These are phyloP conservation scores for Tiliqua scincoides DNA, from an alignment of 2,113 vertebrate genomes.

Conservation along the genomic window DNA sequence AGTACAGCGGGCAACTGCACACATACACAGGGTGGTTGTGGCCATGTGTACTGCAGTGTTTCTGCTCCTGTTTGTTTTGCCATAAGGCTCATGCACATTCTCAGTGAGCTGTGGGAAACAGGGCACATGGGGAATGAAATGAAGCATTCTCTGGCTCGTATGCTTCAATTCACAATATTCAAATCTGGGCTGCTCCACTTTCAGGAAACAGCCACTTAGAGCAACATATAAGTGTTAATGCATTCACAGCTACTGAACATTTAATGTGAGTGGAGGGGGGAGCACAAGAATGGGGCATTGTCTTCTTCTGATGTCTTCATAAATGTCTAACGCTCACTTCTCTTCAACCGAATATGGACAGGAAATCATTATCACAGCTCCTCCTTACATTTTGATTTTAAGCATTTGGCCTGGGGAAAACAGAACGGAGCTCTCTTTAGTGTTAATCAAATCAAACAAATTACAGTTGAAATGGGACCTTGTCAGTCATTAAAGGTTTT, in stretches of 20 bases:
- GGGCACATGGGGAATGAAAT: background rate
- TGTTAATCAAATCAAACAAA: background rate
- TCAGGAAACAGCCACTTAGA: background rate
- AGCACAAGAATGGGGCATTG: fast-evolving
- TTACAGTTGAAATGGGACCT: background rate
- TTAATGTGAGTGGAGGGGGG: background rate
- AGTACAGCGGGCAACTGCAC: no score
- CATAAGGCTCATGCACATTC: fast-evolving
- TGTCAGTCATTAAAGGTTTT: background rate
- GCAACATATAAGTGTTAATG: background rate
- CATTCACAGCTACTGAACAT: constrained; percentile 25
- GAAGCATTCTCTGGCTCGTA: background rate
- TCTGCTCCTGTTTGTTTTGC: background rate
- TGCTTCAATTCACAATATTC: constrained; percentile 52
- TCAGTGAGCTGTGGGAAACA: background rate
- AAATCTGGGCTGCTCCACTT: constrained; percentile 16
- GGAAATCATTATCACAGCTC: background rate
- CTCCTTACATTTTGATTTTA: constrained; percentile 25
- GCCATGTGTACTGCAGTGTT: background rate
- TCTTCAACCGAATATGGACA: background rate
- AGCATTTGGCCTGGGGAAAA: background rate
- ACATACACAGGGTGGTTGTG: background rate
- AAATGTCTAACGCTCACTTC: background rate
- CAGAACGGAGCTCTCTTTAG: background rate
- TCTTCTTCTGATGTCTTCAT: background rate